Percentiles rank a stretch among this genome's conserved stretches.
These are phyloP conservation scores for Drosophila jambulina DNA, from an alignment of 1,140 invertebrate species.

Conservation along the genomic window DNA sequence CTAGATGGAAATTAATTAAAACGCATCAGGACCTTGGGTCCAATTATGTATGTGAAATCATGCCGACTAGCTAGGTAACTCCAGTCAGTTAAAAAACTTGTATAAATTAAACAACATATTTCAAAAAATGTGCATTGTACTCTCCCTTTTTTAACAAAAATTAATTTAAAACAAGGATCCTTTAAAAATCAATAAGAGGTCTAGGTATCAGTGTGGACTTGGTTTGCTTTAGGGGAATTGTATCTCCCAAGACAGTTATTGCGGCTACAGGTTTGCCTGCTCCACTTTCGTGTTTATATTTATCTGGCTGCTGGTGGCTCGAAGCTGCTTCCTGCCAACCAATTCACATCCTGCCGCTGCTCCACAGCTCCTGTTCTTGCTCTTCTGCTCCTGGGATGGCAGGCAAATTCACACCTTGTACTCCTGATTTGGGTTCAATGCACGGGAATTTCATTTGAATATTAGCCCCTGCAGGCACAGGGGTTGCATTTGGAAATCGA, in stretches of 20 bases:
- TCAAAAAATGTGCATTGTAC: no score
- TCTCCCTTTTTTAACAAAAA: neutral
- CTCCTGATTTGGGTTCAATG: constrained; percentile 58
- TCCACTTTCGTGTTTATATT: constrained; percentile 57
- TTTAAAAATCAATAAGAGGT: neutral
- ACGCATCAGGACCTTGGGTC: no score
- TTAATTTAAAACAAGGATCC: neutral
- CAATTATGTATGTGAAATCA: no score
- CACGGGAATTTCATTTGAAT: constrained; percentile 66
- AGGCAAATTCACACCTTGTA: constrained; percentile 72
- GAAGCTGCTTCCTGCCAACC: constrained; percentile 38
- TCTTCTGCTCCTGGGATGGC: constrained; percentile 27
- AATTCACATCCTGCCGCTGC: constrained; percentile 30
- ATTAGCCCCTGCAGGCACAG: constrained; percentile 42
- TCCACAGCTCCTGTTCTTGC: neutral
- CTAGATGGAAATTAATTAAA: no score
- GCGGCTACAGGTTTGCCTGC: constrained; percentile 34
- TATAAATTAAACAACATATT: no score
- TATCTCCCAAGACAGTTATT: constrained; percentile 62
- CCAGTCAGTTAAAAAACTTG: no score
- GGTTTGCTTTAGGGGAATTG: constrained; percentile 19
- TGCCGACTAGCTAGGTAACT: no score
- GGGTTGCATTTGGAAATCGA: constrained; percentile 66
- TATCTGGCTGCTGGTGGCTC: constrained; percentile 43
- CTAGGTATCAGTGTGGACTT: constrained; percentile 11